Percentiles rank a stretch among this genome's conserved stretches.
Evolutionary conservation across 2,113 vertebrate species (phyloP).

Genomic region (Pitta sordida): DNA sequence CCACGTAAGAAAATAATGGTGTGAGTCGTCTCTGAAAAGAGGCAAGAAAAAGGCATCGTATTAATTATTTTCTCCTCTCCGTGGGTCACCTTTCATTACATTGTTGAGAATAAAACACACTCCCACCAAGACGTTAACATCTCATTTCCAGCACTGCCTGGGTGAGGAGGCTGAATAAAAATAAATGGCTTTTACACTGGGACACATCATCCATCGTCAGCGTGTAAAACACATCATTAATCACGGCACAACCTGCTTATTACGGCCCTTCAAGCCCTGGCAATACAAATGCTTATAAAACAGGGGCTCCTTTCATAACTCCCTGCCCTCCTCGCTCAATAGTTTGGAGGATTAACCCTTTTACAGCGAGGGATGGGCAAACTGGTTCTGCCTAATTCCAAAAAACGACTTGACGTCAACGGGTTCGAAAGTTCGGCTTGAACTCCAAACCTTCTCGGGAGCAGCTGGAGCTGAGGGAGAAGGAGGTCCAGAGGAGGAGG

Average conservation of each 20-base stretch:
- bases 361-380: conserved; percentile 47
- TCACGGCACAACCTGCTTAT: conserved; percentile 51
- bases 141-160: conserved; percentile 26
- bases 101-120: not conserved
- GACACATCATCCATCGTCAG: not conserved
- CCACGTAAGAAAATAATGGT: accelerated
- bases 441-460: not conserved
- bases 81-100: not conserved
- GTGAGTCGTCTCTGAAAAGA: not conserved
- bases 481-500: too few species aligned
- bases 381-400: conserved; percentile 65
- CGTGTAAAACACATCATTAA: conserved; percentile 5
- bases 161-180: conserved; percentile 13
- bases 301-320: conserved; percentile 29
- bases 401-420: conserved; percentile 7
- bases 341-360: conserved; percentile 61
- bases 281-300: conserved; percentile 33
- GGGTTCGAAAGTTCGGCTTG: conserved; percentile 57
- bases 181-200: conserved; percentile 38
- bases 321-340: conserved; percentile 37
- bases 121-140: not conserved
- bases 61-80: not conserved
- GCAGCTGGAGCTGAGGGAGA: not conserved
- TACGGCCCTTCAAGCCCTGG: conserved; percentile 32
- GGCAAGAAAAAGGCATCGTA: not conserved